Evolutionary conservation across 2,888 invertebrate species (phyloP), one percentile per base, ranked within the genome.

Genomic region (Perizoma affinitatum): DNA sequence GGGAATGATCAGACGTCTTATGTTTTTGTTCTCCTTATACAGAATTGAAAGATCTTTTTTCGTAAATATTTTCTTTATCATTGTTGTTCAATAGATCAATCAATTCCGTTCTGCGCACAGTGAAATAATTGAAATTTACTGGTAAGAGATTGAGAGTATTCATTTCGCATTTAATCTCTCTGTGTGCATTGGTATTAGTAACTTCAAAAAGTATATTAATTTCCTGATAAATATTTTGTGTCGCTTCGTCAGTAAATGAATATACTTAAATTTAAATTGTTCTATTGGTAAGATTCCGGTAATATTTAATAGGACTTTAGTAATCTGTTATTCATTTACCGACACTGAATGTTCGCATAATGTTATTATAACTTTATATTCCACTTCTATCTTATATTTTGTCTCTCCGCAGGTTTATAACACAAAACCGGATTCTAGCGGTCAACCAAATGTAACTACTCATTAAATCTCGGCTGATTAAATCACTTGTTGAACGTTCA

Each of bases 331-430:
- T 53, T 53, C 53, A 54, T 40, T 84, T 80, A 58, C 48, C 79
- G 84, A 84, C 79, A 43, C 68, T 82, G 73, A 71, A 76, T 82
- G 78, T 84, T 77, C 73, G 87, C 87, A 65, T 78, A 61, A 80
- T 82, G 70, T 80, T 79, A 73, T 70, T 73, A 70, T 73, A 68
- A 71, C 73, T 75, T 83, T 78, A 79, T 84, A 82, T 82, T 83
- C 82, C 84, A 89, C 85, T 86, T 88, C 89, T 91, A 84, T 88
- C 86, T 90, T 88, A 84, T 83, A 77, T 84, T 90, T 91, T 89
- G 84, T 91, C 86, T 90, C 86, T 92, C 87, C 90, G 85, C 93
- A 93, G 93, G 93, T 93, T 89, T 93, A 92, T 93, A 92, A 92
- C 88, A 89, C 91, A 88, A 92, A 93, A 91, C 84, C 92, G 92